Evolutionary conservation across 2,888 invertebrate species (phyloP), one percentile per base, ranked within the genome.

Genomic region (Eudemis profundana): DNA sequence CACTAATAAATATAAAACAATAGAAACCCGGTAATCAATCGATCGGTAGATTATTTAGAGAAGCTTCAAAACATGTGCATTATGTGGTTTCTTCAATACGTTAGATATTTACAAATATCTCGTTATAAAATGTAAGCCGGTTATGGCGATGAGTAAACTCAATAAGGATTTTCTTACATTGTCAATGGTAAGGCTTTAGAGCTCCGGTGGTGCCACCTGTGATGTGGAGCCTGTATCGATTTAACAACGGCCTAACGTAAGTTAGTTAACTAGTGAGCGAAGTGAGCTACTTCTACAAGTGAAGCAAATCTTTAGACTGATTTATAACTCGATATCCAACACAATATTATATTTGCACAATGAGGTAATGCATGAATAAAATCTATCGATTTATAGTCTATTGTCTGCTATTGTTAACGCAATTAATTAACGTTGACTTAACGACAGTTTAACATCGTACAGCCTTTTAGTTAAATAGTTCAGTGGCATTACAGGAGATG

Each of bases 401-500:
- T 33, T 7, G 0, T 33, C 5, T 8, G 10, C 10, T 8, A 7
- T 33, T 3, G 0, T 15, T 19, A 44, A 29, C 8, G n/a, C 14
- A 38, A n/a, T 7, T 27, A 67, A 63, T 50, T 56, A 46, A 63
- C 50, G 5, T 19, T 42, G 57, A 17, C 14, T 65, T 59, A 59
- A 65, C 46, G 19, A 7, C 33, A 19, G 21, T 10, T 38, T 59
- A 51, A 59, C 46, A 19, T 15, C 33, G 33, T 36, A 3, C 40
- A 42, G 63, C 57, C 61, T 68, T 47, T 23, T 21, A 49, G 64
- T 68, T 68, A 57, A 53, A 57, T 36, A n/a, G 51, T 71, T 65
- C 4, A 5, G 27, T 36, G 7, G 44, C 17, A 19, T 46, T 46
- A 49, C 66, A 51, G 67, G 14, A 89, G 89, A 85, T 86, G 86